phyloP scores from a whole-genome alignment of 2,797 vertebrate genomes.

The Peromyscus eremicus region DNA sequence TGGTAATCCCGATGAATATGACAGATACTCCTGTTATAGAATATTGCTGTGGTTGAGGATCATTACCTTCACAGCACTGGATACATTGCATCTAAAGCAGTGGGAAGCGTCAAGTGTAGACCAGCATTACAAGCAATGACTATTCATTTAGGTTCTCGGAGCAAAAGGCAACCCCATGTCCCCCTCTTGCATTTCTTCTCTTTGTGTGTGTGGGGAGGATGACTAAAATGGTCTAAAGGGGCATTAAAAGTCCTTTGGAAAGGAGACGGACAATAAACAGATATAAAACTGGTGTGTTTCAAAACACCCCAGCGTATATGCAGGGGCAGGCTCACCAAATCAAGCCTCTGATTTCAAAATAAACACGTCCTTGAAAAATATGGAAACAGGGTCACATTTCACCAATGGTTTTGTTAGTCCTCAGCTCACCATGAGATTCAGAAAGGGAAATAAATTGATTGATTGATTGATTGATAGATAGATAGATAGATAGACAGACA shows the following conservation, averaged over 20 bases:
- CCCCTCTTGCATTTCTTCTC: conserved; percentile 57
- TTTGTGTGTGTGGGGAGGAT: not conserved
- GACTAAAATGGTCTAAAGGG: conserved; percentile 78
- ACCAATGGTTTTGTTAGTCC: not conserved
- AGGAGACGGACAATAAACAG: conserved; percentile 75
- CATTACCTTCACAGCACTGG: conserved; percentile 94
- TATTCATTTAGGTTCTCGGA: conserved; percentile 88
- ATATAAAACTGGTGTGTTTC: conserved; percentile 69
- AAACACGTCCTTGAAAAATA: conserved; percentile 35
- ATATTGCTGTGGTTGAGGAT: conserved; percentile 93
- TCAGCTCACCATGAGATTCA: conserved; percentile 28
- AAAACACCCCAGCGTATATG: conserved; percentile 47
- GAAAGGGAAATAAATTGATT: not conserved
- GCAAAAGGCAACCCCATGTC: conserved; percentile 81
- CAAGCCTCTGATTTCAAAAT: conserved; percentile 63
- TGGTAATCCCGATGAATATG: conserved; percentile 95
- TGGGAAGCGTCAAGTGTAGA: conserved; percentile 85
- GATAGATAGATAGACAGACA: no score
- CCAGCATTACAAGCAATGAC: conserved; percentile 89
- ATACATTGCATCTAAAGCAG: conserved; percentile 93
- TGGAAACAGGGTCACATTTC: conserved; percentile 21
- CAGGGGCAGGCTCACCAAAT: conserved; percentile 69
- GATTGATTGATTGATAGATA: not conserved
- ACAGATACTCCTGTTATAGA: conserved; percentile 96
- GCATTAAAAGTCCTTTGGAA: conserved; percentile 75